Evolutionary conservation across 2,113 vertebrate genomes (phyloP).

Genomic region (Saccopteryx leptura): DNA sequence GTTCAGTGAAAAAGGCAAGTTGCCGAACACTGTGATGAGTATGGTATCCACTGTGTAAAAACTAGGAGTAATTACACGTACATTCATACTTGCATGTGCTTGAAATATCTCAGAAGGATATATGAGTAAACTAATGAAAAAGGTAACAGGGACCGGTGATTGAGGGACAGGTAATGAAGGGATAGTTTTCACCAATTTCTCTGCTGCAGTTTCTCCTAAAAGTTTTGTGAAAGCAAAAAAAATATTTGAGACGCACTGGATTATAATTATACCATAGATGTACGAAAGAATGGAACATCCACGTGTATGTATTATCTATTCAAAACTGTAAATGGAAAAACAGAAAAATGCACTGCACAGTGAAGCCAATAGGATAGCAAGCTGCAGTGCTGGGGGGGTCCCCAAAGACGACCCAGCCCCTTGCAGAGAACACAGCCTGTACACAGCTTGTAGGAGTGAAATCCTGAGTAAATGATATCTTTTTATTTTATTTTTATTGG

Average conservation of each 20-base stretch:
- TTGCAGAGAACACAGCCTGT: neutral
- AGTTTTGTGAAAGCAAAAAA: neutral
- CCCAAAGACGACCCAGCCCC: too few species aligned
- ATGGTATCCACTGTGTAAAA: neutral
- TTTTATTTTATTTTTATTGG: neutral
- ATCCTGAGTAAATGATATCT: neutral
- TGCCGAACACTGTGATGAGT: neutral
- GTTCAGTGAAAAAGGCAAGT: neutral
- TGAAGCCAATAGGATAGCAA: neutral
- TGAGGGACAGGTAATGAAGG: neutral
- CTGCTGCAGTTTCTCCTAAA: neutral
- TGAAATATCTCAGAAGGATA: neutral
- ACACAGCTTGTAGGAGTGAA: neutral
- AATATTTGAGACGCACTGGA: neutral
- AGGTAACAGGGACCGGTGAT: neutral
- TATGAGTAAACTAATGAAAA: neutral
- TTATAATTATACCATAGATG: neutral
- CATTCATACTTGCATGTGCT: neutral
- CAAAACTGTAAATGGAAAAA: neutral
- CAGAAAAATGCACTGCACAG: neutral
- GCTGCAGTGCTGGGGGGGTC: neutral
- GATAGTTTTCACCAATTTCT: neutral
- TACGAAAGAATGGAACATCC: neutral
- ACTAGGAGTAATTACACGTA: neutral
- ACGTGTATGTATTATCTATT: neutral